Conservation (phyloP, 2,888 invertebrate genomes). For the Zeuzera pyrina region DNA sequence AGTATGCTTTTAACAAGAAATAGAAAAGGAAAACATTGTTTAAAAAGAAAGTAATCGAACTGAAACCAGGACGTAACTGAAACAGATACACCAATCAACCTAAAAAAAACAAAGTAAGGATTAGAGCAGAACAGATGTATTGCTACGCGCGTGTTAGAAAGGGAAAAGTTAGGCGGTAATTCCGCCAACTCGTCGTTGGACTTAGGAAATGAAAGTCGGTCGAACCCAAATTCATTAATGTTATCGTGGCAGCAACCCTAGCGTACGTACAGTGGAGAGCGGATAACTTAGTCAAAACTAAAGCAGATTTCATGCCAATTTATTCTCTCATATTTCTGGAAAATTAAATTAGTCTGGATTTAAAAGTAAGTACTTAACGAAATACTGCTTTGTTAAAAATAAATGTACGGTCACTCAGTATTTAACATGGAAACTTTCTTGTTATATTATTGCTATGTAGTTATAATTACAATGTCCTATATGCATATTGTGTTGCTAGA, state of each 20-base stretch:
- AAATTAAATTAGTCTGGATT: no score
- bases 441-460: no score
- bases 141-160: conserved; percentile 15
- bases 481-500: no score
- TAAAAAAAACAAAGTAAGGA: conserved; percentile 24
- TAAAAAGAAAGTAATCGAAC: no score
- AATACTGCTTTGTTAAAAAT: no score
- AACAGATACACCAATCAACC: conserved; percentile 23
- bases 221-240: conserved; percentile 55
- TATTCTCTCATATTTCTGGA: neutral
- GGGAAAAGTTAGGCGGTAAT: conserved; percentile 26
- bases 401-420: no score
- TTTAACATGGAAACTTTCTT: no score
- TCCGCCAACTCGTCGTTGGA: conserved; percentile 35
- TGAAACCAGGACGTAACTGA: no score
- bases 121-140: conserved; percentile 7
- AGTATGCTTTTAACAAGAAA: no score
- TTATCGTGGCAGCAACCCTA: conserved; percentile 44
- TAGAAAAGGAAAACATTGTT: no score
- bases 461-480: no score
- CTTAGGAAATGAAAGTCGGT: conserved; percentile 50
- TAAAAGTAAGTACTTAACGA: no score
- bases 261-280: conserved; percentile 24
- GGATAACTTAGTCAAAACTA: conserved; percentile 20
- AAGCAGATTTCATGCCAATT: neutral